Base-by-base conservation (phyloP, 2,888 invertebrate species). In the Trissolcus brochymenae region DNA sequence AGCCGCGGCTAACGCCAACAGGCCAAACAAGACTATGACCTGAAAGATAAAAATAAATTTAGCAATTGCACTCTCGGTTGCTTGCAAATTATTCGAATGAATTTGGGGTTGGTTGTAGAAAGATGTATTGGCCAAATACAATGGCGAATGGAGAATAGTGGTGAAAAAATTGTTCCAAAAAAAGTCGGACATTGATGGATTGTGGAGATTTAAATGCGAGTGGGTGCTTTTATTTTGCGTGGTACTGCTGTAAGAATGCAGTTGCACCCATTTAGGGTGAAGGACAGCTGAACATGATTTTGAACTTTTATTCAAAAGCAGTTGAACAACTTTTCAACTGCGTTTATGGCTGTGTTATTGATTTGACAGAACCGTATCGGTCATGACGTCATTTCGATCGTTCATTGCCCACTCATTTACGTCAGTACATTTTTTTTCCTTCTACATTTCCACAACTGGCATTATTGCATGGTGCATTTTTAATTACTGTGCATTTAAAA, bases 21-120 rank as follows among this genome's bases (percentile, higher is more conserved):
- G 83, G 67, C 86, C 81, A 81, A 85, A 81, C 6, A 88, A 65
- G 50, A 88, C 65, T 65, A 87, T 56, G 50, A 82, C 82, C 88
- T 88, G 53, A 67, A 50, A 65, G 3, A 43, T 0, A 11, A 35
- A 7, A 9, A 35, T 35, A 6, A 29, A 1, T 29, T 55, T n/a
- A 35, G 46, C 9, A n/a, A 6, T 46, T 46, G 46, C n/a, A n/a
- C n/a, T n/a, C n/a, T n/a, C n/a, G 46, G 16, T n/a, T 46, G 13
- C 4, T 13, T n/a, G n/a, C 1, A 2, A 13, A 41, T 41, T 41
- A 21, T 21, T 21, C 4, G 21, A 21, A 21, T 2, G n/a, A n/a
- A n/a, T n/a, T n/a, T n/a, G n/a, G n/a, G n/a, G n/a, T n/a, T n/a
- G n/a, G n/a, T n/a, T n/a, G n/a, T n/a, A n/a, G n/a, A n/a, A n/a